These are phyloP conservation scores for Neofelis nebulosa DNA, from an alignment of 2,113 vertebrate genomes.

Conservation along the genomic window DNA sequence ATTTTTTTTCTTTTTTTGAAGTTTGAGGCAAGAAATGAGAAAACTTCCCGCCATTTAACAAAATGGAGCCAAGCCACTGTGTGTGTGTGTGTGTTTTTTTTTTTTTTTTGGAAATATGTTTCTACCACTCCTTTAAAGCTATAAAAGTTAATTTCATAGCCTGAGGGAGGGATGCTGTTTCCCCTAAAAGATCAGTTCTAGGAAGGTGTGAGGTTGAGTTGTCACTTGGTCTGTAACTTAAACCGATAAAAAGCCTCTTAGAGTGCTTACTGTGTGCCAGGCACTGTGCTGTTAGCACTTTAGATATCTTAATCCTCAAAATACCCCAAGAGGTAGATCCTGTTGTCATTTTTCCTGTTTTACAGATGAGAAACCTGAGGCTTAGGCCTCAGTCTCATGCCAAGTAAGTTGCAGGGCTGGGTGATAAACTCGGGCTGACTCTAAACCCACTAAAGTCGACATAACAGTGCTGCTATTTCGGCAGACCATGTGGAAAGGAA, in stretches of 20 bases:
- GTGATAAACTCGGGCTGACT: not conserved
- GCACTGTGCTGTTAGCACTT: not conserved
- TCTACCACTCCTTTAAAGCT: not conserved
- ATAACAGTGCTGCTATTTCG: not conserved
- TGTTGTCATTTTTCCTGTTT: not conserved
- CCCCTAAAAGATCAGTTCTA: not conserved
- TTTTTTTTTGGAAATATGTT: not conserved
- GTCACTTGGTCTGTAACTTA: not conserved
- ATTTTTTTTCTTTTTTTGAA: slow-evolving; percentile 36
- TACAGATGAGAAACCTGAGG: slow-evolving; percentile 19
- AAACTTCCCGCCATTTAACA: not conserved
- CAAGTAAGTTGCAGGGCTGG: not conserved
- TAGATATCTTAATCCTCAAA: not conserved
- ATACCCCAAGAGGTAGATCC: not conserved
- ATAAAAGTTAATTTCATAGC: slow-evolving; percentile 30
- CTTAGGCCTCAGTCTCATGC: not conserved
- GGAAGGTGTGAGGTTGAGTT: not conserved
- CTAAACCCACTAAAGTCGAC: not conserved
- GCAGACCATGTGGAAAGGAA: not conserved
- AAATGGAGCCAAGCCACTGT: not conserved
- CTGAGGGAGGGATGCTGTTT: not conserved
- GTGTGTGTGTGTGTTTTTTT: not conserved
- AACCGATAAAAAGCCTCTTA: not conserved
- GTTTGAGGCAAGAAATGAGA: slow-evolving; percentile 34
- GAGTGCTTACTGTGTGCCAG: not conserved